phyloP scores from a whole-genome alignment of 2,888 invertebrate genomes.

The Dynastes tityus region DNA sequence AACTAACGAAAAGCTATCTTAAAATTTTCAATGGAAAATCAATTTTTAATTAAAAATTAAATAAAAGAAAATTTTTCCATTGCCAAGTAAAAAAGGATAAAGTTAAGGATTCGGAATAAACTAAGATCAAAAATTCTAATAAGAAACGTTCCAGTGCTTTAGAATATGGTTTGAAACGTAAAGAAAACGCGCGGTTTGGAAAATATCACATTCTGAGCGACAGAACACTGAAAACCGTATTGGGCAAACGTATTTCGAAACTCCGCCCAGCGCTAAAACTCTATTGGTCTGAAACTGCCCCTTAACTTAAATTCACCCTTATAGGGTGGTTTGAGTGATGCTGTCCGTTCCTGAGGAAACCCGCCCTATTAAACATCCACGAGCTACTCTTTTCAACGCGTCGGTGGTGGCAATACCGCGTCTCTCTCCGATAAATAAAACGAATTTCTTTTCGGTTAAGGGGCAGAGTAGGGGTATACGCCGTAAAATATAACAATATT shows the following conservation, averaged over 20 bases:
- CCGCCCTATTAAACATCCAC: slow-evolving; percentile 54
- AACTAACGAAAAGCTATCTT: no score
- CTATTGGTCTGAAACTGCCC: slow-evolving; percentile 70
- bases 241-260: slow-evolving; percentile 70
- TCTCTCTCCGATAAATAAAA: slow-evolving; percentile 58
- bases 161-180: slow-evolving; percentile 58
- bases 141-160: slow-evolving; percentile 58
- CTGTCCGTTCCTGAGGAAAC: slow-evolving; percentile 57
- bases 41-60: no score
- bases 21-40: no score
- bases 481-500: slow-evolving; percentile 69
- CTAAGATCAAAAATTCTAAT: slow-evolving; percentile 54
- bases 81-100: neutral
- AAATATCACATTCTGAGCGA: slow-evolving; percentile 61
- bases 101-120: slow-evolving; percentile 24
- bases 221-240: slow-evolving; percentile 71
- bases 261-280: slow-evolving; percentile 67
- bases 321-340: slow-evolving; percentile 68
- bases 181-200: slow-evolving; percentile 48
- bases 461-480: slow-evolving; percentile 61
- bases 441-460: slow-evolving; percentile 55
- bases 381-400: slow-evolving; percentile 56
- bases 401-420: slow-evolving; percentile 43
- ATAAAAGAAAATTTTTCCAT: neutral
- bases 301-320: slow-evolving; percentile 70